phyloP scores from a whole-genome alignment of 2,113 vertebrate species.

The Sisor rabdophorus region DNA sequence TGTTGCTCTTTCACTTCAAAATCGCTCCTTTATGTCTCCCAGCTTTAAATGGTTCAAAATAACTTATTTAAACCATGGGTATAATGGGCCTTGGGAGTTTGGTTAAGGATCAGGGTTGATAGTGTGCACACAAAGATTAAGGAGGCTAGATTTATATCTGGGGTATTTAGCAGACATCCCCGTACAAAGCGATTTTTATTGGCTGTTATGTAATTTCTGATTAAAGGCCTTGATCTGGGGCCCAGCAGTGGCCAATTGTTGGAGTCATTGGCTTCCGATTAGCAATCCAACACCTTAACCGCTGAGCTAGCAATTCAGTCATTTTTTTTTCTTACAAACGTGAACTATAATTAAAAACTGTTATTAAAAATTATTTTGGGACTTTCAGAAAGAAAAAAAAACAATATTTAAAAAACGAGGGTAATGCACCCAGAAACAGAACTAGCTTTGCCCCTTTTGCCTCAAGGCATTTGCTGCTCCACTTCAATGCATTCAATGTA shows the following conservation, averaged over 20 bases:
- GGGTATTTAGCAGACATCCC: no score
- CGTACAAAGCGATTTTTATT: no score
- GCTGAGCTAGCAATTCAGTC: no score
- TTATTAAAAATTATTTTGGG: background rate
- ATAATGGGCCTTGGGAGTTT: conserved; percentile 6
- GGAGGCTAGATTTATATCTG: no score
- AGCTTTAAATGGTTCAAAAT: conserved; percentile 70
- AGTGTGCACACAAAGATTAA: background rate
- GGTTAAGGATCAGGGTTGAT: conserved; percentile 4
- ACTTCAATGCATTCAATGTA: conserved; percentile 34
- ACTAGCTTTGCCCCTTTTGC: conserved; percentile 19
- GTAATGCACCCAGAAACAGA: background rate
- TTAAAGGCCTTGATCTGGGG: no score
- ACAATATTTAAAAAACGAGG: background rate
- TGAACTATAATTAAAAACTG: background rate
- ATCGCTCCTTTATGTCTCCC: conserved; percentile 52
- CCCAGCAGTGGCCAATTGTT: no score
- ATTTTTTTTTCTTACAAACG: background rate
- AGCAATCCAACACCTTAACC: background rate
- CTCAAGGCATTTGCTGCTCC: conserved; percentile 30
- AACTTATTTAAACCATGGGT: conserved; percentile 66
- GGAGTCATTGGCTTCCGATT: background rate
- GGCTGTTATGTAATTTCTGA: no score
- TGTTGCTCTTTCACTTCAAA: conserved; percentile 50
- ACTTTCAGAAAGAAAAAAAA: background rate